Conservation (phyloP, 1,140 invertebrate species). For the Drosophila mojavensis region DNA sequence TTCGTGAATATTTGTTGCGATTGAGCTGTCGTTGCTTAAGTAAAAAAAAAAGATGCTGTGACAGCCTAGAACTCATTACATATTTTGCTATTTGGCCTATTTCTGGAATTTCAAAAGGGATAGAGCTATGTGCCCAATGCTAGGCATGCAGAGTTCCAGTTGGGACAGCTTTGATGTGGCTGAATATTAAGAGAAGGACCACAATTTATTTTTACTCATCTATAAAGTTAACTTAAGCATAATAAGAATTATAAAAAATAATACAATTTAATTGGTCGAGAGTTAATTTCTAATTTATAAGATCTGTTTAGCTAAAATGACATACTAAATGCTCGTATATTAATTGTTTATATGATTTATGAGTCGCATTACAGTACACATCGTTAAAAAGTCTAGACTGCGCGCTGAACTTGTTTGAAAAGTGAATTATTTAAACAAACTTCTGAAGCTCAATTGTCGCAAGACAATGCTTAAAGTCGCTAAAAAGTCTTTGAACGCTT, state of each 20-base stretch:
- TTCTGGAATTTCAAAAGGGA: slow-evolving; percentile 19
- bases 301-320: neutral
- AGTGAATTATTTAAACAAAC: slow-evolving; percentile 24
- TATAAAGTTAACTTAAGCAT: neutral
- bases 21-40: slow-evolving; percentile 48
- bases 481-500: slow-evolving; percentile 10
- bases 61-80: slow-evolving; percentile 25
- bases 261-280: neutral
- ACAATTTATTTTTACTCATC: neutral
- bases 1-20: slow-evolving; percentile 39
- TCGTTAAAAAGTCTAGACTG: slow-evolving; percentile 4
- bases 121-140: neutral
- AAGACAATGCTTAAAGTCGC: slow-evolving; percentile 15
- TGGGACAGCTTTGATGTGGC: slow-evolving; percentile 43
- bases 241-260: neutral
- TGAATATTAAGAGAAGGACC: neutral
- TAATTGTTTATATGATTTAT: slow-evolving; percentile 12
- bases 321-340: slow-evolving; percentile 1
- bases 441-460: slow-evolving; percentile 9
- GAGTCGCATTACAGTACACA: neutral
- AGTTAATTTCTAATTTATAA: neutral
- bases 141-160: slow-evolving; percentile 12
- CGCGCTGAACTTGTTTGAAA: neutral
- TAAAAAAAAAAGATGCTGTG: slow-evolving; percentile 31
- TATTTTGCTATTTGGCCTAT: slow-evolving; percentile 35